Evolutionary conservation across 1,140 invertebrate species (phyloP).

Genomic region (Myzus persicae): DNA sequence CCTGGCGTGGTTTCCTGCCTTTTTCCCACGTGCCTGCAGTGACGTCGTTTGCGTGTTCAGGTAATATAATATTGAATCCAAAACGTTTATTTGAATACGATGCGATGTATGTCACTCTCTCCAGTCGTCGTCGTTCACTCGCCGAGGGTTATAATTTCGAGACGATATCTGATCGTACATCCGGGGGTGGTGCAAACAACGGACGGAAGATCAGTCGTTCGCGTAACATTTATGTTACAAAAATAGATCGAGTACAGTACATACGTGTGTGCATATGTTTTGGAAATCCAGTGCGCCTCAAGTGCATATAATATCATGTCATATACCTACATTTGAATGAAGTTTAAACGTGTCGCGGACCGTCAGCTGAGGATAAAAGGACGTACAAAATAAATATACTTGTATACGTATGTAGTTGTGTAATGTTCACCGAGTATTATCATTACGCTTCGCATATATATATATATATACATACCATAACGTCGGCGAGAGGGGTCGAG

Average conservation of each 20-base stretch:
- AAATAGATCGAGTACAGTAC: not conserved
- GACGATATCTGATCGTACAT: not conserved
- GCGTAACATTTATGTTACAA: no score
- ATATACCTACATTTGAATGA: not conserved
- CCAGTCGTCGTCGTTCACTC: not conserved
- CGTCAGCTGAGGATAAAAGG: not conserved
- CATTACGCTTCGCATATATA: not conserved
- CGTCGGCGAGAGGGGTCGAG: not conserved
- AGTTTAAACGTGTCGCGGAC: not conserved
- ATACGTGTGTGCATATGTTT: not conserved
- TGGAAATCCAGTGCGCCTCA: not conserved
- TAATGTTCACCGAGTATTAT: not conserved
- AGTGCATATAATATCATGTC: not conserved
- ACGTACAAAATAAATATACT: not conserved
- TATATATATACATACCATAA: not conserved
- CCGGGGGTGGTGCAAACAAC: not conserved
- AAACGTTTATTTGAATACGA: not conserved
- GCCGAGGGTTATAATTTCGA: not conserved
- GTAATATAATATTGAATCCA: not conserved
- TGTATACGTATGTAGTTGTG: not conserved
- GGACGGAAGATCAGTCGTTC: not conserved
- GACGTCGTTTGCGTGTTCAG: not conserved
- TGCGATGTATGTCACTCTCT: not conserved
- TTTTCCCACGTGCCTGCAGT: not conserved
- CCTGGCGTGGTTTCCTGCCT: not conserved